These are phyloP conservation scores for Podilymbus podiceps DNA, from an alignment of 2,113 vertebrate species.

Conservation along the genomic window DNA sequence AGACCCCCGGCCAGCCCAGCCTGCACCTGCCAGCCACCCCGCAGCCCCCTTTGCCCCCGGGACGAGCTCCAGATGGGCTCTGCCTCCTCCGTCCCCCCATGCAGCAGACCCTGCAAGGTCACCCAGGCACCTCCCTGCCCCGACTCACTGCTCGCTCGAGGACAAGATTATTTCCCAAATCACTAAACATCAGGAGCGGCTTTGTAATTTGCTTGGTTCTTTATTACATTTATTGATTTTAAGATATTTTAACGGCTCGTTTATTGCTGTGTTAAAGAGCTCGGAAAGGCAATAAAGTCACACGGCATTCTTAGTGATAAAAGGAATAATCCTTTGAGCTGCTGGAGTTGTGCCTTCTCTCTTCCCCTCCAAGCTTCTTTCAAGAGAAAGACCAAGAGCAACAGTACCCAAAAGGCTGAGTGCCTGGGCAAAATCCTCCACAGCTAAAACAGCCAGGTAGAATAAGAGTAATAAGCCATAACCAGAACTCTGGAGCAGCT, in stretches of 20 bases:
- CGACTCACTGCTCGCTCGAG: neutral
- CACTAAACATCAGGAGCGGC: neutral
- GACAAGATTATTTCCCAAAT: slow-evolving; percentile 22
- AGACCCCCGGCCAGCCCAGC: neutral
- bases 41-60: neutral
- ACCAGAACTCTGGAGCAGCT: neutral
- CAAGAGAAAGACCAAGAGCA: neutral
- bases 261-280: slow-evolving; percentile 49
- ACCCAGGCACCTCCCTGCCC: neutral
- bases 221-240: slow-evolving; percentile 65
- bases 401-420: neutral
- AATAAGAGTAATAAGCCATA: neutral
- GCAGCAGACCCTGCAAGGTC: neutral
- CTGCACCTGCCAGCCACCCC: fast-evolving
- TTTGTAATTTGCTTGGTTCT: slow-evolving; percentile 39
- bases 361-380: neutral
- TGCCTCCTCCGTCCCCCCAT: neutral
- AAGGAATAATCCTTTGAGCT: slow-evolving; percentile 21
- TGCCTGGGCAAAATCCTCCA: neutral
- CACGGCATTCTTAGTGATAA: neutral
- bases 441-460: neutral
- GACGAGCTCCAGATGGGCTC: fast-evolving
- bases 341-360: neutral
- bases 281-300: slow-evolving; percentile 44
- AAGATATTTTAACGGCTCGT: slow-evolving; percentile 42